Evolutionary conservation across 1,140 invertebrate genomes (phyloP).

Genomic region (Drosophila equinoxialis): DNA sequence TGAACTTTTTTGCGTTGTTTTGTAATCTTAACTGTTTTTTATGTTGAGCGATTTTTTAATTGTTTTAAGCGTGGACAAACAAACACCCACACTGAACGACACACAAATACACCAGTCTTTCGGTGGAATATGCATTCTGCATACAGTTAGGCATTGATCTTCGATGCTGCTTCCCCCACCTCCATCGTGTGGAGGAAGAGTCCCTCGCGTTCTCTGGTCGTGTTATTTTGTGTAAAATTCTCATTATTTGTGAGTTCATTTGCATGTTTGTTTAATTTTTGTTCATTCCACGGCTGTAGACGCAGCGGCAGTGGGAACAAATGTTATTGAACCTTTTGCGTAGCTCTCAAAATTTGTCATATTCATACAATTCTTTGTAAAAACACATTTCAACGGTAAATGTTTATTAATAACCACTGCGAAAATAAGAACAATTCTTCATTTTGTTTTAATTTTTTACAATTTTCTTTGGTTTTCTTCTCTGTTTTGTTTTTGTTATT

Average conservation of each 20-base stretch:
- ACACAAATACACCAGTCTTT: not conserved
- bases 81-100: not conserved
- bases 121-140: conserved; percentile 36
- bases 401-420: conserved; percentile 3
- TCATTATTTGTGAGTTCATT: conserved; percentile 51
- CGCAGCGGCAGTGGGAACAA: conserved; percentile 46
- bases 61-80: conserved; percentile 50
- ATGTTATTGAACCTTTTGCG: conserved; percentile 68
- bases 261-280: conserved; percentile 72
- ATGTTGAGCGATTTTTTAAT: conserved; percentile 51
- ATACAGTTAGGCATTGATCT: conserved; percentile 33
- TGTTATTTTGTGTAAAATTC: conserved; percentile 23
- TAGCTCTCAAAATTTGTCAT: conserved; percentile 5
- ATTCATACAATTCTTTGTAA: conserved; percentile 8
- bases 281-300: conserved; percentile 28
- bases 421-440: conserved; percentile 34
- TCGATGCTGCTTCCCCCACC: not conserved
- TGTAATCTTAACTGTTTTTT: conserved; percentile 66
- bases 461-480: conserved; percentile 42
- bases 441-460: conserved; percentile 54
- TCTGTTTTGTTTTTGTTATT: conserved; percentile 20
- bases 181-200: not conserved
- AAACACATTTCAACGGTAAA: not conserved
- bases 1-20: conserved; percentile 79
- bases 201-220: conserved; percentile 15